Evolutionary conservation across 2,888 invertebrate genomes (phyloP).

Genomic region (Aleiodes alternator): DNA sequence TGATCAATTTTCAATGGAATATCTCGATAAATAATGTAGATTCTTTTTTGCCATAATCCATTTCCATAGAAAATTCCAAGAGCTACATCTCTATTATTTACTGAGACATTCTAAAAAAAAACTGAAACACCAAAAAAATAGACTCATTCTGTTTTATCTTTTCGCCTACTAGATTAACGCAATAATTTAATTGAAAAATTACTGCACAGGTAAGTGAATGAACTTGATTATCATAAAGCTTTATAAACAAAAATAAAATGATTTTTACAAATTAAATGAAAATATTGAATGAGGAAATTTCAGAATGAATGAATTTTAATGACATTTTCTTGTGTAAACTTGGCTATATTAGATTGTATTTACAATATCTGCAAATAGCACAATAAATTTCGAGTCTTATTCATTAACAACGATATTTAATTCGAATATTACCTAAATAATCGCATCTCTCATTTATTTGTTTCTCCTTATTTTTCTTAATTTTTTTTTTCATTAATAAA

Average conservation of each 20-base stretch:
- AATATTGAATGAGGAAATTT: neutral
- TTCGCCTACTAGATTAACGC: no score
- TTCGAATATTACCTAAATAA: conserved; percentile 26
- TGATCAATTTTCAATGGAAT: no score
- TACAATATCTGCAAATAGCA: conserved; percentile 58
- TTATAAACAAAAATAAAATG: neutral
- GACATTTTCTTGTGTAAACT: conserved; percentile 53
- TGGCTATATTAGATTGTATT: conserved; percentile 58
- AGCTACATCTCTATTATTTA: no score
- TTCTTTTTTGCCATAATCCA: no score
- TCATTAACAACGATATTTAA: conserved; percentile 49
- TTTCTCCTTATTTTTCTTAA: neutral
- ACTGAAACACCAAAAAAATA: no score
- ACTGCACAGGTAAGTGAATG: no score
- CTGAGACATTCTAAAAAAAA: no score
- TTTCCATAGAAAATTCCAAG: no score
- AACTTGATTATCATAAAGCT: no score
- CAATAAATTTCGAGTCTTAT: conserved; percentile 57
- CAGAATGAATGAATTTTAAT: neutral
- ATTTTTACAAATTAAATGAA: neutral
- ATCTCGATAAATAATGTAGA: no score
- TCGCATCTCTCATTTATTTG: neutral
- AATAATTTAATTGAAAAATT: no score
- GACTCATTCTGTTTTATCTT: no score
- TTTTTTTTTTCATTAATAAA: conserved; percentile 12